Evolutionary conservation across 2,113 vertebrate species (phyloP), one percentile per base, ranked within the genome.

Genomic region (Petaurus breviceps): DNA sequence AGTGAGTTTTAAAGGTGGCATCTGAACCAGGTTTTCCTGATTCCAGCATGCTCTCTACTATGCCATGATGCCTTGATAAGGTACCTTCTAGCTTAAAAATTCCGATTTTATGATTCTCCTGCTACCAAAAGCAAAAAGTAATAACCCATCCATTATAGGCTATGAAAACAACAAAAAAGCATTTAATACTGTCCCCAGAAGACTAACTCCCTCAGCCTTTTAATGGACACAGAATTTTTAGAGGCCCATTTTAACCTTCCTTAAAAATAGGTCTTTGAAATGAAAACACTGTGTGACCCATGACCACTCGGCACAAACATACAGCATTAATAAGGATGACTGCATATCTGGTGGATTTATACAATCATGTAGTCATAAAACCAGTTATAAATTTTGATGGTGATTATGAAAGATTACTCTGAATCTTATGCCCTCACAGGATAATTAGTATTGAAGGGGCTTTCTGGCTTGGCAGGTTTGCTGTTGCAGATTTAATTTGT

Each of bases 381-480:
- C 25, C 51, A 31, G 10, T 90, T 96, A 51, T 96, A 98, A 96
- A 97, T 93, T 94, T 50, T 95, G 90, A 97, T 31, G 6, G 52
- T 94, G 68, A 92, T 92, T 96, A 91, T 54, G 51, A 96, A 97
- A 94, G 94, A 94, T 97, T 95, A 97, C 93, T 96, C 96, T 52
- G 5, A 97, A 96, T 97, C 94, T 97, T 95, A 53, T 28, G 89
- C 53, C 93, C 11, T 95, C 96, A 89, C n/a, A 50, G 16, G 37
- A 93, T 93, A 94, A 96, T 96, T 95, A 97, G 61, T 51, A 96
- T 93, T 96, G 96, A 97, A 97, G 95, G 61, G 43, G 93, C 52
- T 91, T 90, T 47, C 53, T 46, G n/a, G 52, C 93, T 96, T 95
- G 94, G 94, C 94, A 96, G 52, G 89, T 96, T 97, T 98, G 94